phyloP scores from a whole-genome alignment of 2,888 invertebrate genomes.

The Punctoribates punctum region DNA sequence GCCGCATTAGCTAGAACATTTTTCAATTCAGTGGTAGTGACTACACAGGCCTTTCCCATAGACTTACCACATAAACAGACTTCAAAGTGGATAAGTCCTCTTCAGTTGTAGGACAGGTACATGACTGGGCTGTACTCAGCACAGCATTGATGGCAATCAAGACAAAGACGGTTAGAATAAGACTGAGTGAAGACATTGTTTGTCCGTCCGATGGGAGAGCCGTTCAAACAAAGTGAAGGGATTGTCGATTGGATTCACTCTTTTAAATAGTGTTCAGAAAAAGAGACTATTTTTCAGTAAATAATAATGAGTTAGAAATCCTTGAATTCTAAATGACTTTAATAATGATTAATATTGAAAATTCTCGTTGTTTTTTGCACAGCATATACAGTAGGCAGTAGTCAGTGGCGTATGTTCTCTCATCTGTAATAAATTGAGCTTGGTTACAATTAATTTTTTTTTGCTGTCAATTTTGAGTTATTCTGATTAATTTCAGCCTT shows the following conservation, averaged over 20 bases:
- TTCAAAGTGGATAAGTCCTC: background rate
- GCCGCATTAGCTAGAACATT: slow-evolving; percentile 20
- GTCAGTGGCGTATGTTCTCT: no score
- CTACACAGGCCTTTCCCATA: background rate
- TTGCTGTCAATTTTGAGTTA: no score
- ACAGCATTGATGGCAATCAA: background rate
- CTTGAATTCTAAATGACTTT: background rate
- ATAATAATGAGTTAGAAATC: background rate
- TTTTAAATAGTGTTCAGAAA: background rate
- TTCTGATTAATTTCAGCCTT: no score
- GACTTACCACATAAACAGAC: slow-evolving; percentile 1
- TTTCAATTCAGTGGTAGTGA: background rate
- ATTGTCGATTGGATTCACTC: background rate
- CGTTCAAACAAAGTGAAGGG: background rate
- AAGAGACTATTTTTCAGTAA: background rate
- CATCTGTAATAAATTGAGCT: no score
- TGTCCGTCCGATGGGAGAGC: background rate
- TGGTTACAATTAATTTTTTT: no score
- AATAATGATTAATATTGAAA: background rate
- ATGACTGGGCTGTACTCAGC: background rate
- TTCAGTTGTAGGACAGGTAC: background rate
- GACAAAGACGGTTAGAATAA: background rate
- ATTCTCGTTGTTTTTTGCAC: no score
- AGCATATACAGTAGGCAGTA: no score
- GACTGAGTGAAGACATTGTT: background rate